Base-by-base conservation (phyloP, 2,113 vertebrate species). In the Paratilapia polleni region DNA sequence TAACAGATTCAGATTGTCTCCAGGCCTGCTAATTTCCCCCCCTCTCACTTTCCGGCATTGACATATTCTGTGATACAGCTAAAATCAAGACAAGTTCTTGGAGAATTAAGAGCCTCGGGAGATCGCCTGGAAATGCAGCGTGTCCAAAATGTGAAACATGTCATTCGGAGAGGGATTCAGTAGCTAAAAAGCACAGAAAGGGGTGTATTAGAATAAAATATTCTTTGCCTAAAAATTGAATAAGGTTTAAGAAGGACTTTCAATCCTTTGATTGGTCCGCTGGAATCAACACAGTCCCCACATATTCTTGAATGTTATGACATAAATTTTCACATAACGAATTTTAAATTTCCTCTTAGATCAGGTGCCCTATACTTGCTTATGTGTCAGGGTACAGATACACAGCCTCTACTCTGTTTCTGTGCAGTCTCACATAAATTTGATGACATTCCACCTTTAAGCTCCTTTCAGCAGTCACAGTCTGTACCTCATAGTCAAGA, bases 1-100 rank as follows among this genome's bases (percentile, higher is more conserved):
- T 47, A 84, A 63, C 14, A 73, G 52, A 19, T 41, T 58, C 8
- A 1, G 19, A 74, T 77, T 57, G 59, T 74, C 77, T 80, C 9
- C 6, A 8, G 52, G 20, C 17, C 11, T 34, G 60, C 22, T 19
- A 12, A 26, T 85, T 56, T 26, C 58, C 60, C 38, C 17, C 11
- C 31, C 8, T 31, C 41, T 80, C 22, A 75, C 38, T 57, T 62
- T 58, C 31, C 34, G 66, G 22, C 52, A 47, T 26, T 80, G 75
- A 59, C n/a, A 75, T 52, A 54, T 58, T 63, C 59, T 28, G 59
- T 59, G 56, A 66, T 81, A 20, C 4, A n/a, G 20, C 70, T 78
- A 26, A 80, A 70, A 49, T 66, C 7, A 28, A 78, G 61, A 78
- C 14, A 70, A 64, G 43, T 77, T 85, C 52, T 81, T 31, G 22